Evolutionary conservation across 2,888 invertebrate genomes (phyloP), one percentile per base, ranked within the genome.

Genomic region (Acronicta alni): DNA sequence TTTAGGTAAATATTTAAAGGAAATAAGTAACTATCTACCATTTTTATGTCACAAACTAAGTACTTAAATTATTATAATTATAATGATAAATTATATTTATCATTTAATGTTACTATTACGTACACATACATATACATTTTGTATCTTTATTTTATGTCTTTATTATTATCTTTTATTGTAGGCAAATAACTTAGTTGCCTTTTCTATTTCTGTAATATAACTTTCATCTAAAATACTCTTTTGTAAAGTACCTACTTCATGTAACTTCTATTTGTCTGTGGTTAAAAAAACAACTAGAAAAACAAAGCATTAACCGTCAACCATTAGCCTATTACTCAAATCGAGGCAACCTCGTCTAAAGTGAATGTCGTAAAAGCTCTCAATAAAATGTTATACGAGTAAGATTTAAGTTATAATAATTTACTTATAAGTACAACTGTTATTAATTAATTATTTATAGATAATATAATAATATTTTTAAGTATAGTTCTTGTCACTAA

Each of bases 381-480:
- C 72, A 61, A 23, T 30, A 35, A 49, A 26, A 17, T 58, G 35
- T 67, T 41, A n/a, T 66, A 60, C n/a, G n/a, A 6, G 35, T 35
- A 35, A 58, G 49, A 51, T 45, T 41, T 60, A 59, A 59, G 48
- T 65, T 65, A 56, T 63, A 58, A 52, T 57, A 55, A 46, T 61
- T 57, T 49, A 65, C 42, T 42, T 39, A 14, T 66, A 73, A 74
- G 74, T 73, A 73, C 63, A 57, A 62, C 39, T 71, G 67, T 67
- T 71, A 57, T 53, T 35, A 35, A 46, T 41, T 45, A 46, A 63
- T 63, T 55, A 39, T 65, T 58, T 58, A 47, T 64, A 64, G 42
- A 43, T 57, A n/a, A 62, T 48, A 45, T 67, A 53, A 48, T 45
- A 43, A 15, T 59, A 58, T 52, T 54, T 59, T 10, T 61, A 61